Evolutionary conservation across 2,888 invertebrate species (phyloP).

Genomic region (Hermaeophaga mercurialis): DNA sequence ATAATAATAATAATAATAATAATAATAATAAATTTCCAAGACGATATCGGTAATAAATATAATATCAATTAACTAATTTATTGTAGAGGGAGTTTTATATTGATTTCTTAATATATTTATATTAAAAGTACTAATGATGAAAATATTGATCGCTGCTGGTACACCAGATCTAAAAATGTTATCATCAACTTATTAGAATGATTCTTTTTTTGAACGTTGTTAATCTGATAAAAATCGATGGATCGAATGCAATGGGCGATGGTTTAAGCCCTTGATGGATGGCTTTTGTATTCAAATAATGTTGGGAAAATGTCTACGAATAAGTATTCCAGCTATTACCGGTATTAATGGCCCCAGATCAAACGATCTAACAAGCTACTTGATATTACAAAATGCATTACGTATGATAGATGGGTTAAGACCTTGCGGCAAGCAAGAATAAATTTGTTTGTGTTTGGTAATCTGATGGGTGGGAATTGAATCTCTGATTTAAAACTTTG

Average conservation of each 20-base stretch:
- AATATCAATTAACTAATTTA: too few species aligned
- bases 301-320: constrained; percentile 19
- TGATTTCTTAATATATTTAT: too few species aligned
- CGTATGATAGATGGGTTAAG: neutral
- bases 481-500: too few species aligned
- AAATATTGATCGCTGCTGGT: neutral
- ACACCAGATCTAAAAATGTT: neutral
- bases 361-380: constrained; percentile 11
- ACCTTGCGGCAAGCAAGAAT: too few species aligned
- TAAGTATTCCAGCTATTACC: constrained; percentile 15
- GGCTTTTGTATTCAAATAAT: constrained; percentile 35
- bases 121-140: too few species aligned
- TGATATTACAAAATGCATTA: constrained; percentile 16
- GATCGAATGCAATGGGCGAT: neutral
- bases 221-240: constrained; percentile 32
- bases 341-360: constrained; percentile 13
- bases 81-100: too few species aligned
- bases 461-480: too few species aligned
- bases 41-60: too few species aligned
- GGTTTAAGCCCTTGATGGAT: constrained; percentile 31
- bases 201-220: constrained; percentile 31
- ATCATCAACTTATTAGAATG: constrained; percentile 33
- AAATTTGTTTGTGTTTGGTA: too few species aligned
- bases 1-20: too few species aligned
- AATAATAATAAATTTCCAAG: too few species aligned